Evolutionary conservation across 2,888 invertebrate genomes (phyloP), one percentile per base, ranked within the genome.

Genomic region (Lysandra coridon): DNA sequence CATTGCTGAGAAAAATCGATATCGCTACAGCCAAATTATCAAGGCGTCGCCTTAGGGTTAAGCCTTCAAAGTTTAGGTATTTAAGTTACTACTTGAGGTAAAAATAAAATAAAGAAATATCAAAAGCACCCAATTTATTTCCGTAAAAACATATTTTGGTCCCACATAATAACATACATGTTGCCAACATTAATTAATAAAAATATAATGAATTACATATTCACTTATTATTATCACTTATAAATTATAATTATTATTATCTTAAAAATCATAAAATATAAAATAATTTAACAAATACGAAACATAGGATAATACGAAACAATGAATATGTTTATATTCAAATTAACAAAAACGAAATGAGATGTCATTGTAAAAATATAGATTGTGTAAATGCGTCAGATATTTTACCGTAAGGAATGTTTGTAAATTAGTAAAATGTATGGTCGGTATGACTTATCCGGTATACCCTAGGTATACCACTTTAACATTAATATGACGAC

Each of bases 111-210:
- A 81, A 77, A 60, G 62, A 44, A 69, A 33, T 74, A 78, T 73
- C 10, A 77, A 81, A 81, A 81, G 80, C 78, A 81, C 81, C 82
- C 79, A 79, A 81, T 80, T 82, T 81, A 83, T 81, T 83, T 57
- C 79, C 75, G 4, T 60, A 73, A 78, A 79, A 79, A 57, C 30
- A 53, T 30, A 76, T 57, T 17, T 76, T 76, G 76, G 76, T 33
- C 76, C 76, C 76, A 76, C 76, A 76, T 57, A 17, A 76, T 53
- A 75, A 75, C 44, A 74, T 44, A 44, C 75, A 75, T 1, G 7
- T 49, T 23, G 12, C 44, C 37, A 80, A 80, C 49, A 81, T 40
- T 79, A 49, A 81, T 40, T 79, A 49, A 75, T 80, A 79, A 76
- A 80, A 62, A 75, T 77, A 62, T 57, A 5, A 23, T 30, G 14